phyloP scores from a whole-genome alignment of 2,888 invertebrate genomes.

The Aphelenchoides bicaudatus region DNA sequence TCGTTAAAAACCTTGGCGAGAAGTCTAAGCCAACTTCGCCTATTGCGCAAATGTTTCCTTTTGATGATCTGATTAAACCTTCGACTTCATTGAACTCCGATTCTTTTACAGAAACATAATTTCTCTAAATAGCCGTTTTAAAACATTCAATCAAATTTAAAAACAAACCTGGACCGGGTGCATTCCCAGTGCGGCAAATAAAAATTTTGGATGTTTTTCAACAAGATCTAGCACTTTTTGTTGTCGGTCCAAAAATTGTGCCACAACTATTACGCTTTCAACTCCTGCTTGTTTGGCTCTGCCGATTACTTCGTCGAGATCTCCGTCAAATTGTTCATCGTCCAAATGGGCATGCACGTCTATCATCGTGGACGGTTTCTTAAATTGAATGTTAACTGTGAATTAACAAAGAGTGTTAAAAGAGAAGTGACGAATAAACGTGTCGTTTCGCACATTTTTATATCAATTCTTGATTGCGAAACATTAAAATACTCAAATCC shows the following conservation, averaged over 20 bases:
- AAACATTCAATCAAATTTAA: not conserved
- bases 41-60: slow-evolving; percentile 60
- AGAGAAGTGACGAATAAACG: no score
- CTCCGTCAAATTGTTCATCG: slow-evolving; percentile 50
- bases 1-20: slow-evolving; percentile 60
- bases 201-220: slow-evolving; percentile 38
- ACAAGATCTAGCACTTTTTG: slow-evolving; percentile 43
- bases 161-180: slow-evolving; percentile 60
- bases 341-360: slow-evolving; percentile 55
- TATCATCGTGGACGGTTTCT: slow-evolving; percentile 40
- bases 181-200: slow-evolving; percentile 58
- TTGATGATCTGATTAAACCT: slow-evolving; percentile 54
- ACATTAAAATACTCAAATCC: not conserved
- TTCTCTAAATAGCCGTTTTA: slow-evolving; percentile 16
- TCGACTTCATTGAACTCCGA: slow-evolving; percentile 60
- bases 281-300: slow-evolving; percentile 46
- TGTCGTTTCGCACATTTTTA: not conserved
- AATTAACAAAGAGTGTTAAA: not conserved
- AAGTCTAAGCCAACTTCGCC: slow-evolving; percentile 64
- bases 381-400: not conserved
- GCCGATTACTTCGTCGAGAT: slow-evolving; percentile 43
- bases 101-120: slow-evolving; percentile 23
- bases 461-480: not conserved
- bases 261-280: slow-evolving; percentile 42
- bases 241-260: slow-evolving; percentile 52